Percentiles rank a stretch among this genome's conserved stretches.
These are phyloP conservation scores for Philonicus albiceps DNA, from an alignment of 2,888 invertebrate genomes.

Conservation along the genomic window DNA sequence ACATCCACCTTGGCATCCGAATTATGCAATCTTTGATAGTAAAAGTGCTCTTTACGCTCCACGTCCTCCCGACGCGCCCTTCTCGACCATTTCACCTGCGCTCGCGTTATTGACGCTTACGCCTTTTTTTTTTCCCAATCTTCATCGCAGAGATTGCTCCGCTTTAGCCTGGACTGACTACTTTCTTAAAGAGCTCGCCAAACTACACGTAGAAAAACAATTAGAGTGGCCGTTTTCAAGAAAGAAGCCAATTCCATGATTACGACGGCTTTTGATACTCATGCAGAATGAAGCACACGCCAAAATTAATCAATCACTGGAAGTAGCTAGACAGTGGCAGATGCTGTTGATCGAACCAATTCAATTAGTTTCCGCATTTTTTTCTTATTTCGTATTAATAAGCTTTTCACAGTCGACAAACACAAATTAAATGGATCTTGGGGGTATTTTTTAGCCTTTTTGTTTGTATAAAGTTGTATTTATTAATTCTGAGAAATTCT, in stretches of 20 bases:
- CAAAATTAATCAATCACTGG: neutral
- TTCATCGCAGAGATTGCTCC: neutral
- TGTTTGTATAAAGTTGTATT: neutral
- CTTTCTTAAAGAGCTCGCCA: neutral
- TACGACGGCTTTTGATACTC: neutral
- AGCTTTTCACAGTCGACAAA: neutral
- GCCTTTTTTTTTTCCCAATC: neutral
- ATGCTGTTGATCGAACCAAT: neutral
- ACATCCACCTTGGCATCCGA: neutral
- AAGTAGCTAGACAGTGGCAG: neutral
- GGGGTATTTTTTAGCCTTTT: neutral
- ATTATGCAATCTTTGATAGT: conserved; percentile 36
- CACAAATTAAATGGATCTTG: neutral
- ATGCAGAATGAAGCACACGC: neutral
- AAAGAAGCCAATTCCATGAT: neutral
- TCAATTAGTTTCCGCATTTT: neutral
- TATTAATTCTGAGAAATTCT: neutral
- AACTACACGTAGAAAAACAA: neutral
- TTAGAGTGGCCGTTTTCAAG: neutral
- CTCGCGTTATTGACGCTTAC: neutral
- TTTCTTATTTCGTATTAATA: neutral
- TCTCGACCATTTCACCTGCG: conserved; percentile 13
- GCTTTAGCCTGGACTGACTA: neutral
- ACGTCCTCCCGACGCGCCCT: neutral
- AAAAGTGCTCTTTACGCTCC: conserved; percentile 37